Base-by-base conservation (phyloP, 1,140 invertebrate species). In the Panagrolaimus sp. region DNA sequence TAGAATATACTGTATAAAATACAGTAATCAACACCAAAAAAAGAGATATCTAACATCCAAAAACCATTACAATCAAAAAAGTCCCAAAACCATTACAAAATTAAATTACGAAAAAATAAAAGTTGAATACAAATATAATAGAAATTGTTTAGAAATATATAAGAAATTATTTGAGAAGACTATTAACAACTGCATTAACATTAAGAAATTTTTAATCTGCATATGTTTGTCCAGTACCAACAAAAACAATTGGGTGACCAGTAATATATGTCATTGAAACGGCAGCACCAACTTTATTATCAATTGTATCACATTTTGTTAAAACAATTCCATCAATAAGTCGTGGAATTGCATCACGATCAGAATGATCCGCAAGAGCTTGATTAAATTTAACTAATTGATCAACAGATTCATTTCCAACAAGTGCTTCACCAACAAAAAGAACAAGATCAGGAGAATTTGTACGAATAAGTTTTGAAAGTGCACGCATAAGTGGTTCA, bases 191-290 rank as follows among this genome's bases (percentile, higher is more conserved):
- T 66, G 96, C 93, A 83, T 93, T 92, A 44, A 92, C 92, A 85
- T 99, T 97, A 61, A 99, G 87, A 71, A 91, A 92, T 83, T 96
- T 94, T 65, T 99, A 86, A 87, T 99, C 96, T 0, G 92, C 92
- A 83, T 99, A 99, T 0, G 95, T 99, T 86, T 99, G 96, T 5
- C 96, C 96, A 53, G 95, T 98, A 20, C 96, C 96, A 27, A 99
- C 96, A 85, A 99, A 99, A 27, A 99, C 92, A 72, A 99, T 98
- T 0, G 96, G 96, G 84, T 99, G 95, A 8, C 96, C 96, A 43
- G 96, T 98, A 67, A 98, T 97, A 82, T 99, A 99, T 0, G 96
- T 98, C 96, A 99, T 99, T 9, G 96, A 98, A 76, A 99, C 95
- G 51, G 96, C 95, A 64, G 96, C 96, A 25, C 96, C 96, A 62